Conservation (phyloP, 2,113 vertebrate species). For the Apodemus sylvaticus region DNA sequence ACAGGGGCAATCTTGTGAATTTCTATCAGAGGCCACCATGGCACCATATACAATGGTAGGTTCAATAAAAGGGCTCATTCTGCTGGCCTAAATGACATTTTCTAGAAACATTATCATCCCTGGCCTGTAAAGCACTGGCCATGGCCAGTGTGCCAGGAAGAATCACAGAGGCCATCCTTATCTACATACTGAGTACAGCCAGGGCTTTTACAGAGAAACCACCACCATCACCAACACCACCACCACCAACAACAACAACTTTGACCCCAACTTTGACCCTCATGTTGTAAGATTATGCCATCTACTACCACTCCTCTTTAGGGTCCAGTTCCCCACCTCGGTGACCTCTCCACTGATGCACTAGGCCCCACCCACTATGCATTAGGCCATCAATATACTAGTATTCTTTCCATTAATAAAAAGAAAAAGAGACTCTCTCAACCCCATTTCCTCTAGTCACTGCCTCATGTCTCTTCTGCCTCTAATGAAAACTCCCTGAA, state of each 20-base stretch:
- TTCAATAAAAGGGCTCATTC: background rate
- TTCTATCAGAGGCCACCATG: background rate
- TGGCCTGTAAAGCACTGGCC: background rate
- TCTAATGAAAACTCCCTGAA: slow-evolving; percentile 9
- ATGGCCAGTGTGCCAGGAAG: background rate
- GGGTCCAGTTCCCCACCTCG: background rate
- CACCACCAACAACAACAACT: background rate
- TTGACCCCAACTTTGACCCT: background rate
- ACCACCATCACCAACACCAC: too few species aligned
- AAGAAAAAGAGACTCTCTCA: background rate
- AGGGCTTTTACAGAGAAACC: background rate
- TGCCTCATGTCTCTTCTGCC: background rate
- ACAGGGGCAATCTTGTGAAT: background rate
- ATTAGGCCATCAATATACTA: background rate
- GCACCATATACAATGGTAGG: background rate
- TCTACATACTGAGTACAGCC: background rate
- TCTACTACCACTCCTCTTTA: background rate
- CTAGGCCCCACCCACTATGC: too few species aligned
- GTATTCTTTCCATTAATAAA: background rate
- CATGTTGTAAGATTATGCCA: background rate
- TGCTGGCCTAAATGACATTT: background rate
- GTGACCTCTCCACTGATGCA: background rate
- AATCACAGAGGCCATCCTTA: background rate
- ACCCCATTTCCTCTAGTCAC: background rate
- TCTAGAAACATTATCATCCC: background rate